Evolutionary conservation across 2,113 vertebrate genomes (phyloP), one percentile per base, ranked within the genome.

Genomic region (Setophaga coronata): DNA sequence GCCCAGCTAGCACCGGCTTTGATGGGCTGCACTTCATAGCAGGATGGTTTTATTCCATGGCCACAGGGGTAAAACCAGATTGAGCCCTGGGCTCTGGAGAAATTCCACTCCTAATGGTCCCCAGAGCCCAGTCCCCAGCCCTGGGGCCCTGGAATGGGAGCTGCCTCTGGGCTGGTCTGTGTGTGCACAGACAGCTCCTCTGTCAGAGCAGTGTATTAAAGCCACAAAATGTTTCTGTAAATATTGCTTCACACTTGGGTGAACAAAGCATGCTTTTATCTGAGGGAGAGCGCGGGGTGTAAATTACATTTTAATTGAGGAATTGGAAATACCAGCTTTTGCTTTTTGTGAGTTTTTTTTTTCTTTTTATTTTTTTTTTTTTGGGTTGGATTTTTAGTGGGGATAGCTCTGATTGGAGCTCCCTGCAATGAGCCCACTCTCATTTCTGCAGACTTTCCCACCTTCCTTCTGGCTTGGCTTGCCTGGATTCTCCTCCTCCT

Each of bases 231-330:
- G 47, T 95, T 96, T 97, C 92, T 87, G 76, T 95, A 94, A 96
- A 91, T 96, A 81, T 94, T 85, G 85, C 91, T 97, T 93, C 90
- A 95, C 82, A 60, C 78, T 97, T 64, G 74, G 29, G 81, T 71
- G 69, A 97, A 34, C 89, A 97, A 96, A 91, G 93, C 87, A 69
- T 76, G 69, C 82, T 94, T 94, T 94, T 87, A 90, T 89, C 87
- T 15, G 85, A 82, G 85, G 87, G 60, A 91, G 58, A 67, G 79
- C 11, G 5, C 36, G 16, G 90, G 90, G 87, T 94, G 95, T 97
- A 96, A 95, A 96, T 97, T 95, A 93, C 80, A 74, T 82, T 86
- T 87, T 94, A 94, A 95, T 82, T 87, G 95, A 95, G 95, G 90
- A 88, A 95, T 50, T 85, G 61, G 47, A 89, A 93, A 87, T 57